Base-by-base conservation (phyloP, 2,888 invertebrate species). In the Stratiomys singularior region DNA sequence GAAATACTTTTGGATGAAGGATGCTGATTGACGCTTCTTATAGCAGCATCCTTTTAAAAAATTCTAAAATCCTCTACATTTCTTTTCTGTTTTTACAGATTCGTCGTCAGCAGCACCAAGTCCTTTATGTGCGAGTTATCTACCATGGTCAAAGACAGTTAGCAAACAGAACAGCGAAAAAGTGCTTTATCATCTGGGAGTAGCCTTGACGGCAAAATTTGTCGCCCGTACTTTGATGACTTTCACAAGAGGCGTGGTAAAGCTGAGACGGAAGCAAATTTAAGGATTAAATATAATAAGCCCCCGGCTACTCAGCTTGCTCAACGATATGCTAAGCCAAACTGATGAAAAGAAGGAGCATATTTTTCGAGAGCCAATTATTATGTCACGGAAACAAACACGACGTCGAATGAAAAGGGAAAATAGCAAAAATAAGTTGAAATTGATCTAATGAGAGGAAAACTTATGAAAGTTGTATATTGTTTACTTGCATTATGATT, bases 21-120 rank as follows among this genome's bases (percentile, higher is more conserved):
- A 37, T 37, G 9, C 37, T 37, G 37, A 5, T 5, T 9, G 9
- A 37, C 9, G 9, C 9, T 37, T 37, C 3, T 37, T 37, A 37
- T 3, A 37, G 37, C 9, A 5, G 37, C 9, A 37, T 37, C 37
- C 3, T 37, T 37, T 37, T 9, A 37, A 5, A 37, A 37, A 37
- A 52, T 4, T 52, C 15, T 52, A 4, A 13, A n/a, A 52, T n/a
- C 15, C 15, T 52, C 52, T 72, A n/a, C n/a, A n/a, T n/a, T n/a
- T 27, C 56, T 30, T 21, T 18, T 52, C 5, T 76, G 9, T 27
- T 27, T 15, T 1, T 15, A 77, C 23, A 30, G 66, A 66, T 77
- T 64, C 47, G 28, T 67, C 76, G n/a, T 77, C 76, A 27, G 47
- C 76, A 56, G 67, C 76, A 21, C 67, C 76, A 23, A 66, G 5